Evolutionary conservation across 2,888 invertebrate species (phyloP).

Genomic region (Anoncus sp.): DNA sequence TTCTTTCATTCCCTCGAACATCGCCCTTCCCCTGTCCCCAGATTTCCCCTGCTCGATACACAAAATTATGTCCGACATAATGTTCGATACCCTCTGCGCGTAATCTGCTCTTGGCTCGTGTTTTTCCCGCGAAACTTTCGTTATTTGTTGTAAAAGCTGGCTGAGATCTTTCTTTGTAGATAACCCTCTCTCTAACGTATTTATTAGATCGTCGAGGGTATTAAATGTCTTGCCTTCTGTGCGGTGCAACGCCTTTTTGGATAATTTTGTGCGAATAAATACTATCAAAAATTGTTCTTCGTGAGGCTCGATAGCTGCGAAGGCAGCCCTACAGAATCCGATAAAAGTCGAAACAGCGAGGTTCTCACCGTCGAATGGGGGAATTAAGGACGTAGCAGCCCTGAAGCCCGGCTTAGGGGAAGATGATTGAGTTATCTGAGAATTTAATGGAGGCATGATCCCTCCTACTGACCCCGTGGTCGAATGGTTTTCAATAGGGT

Average conservation of each 20-base stretch:
- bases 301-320: neutral
- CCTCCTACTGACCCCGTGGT: neutral
- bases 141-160: no score
- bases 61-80: neutral
- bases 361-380: neutral
- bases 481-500: neutral
- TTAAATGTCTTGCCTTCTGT: conserved; percentile 1
- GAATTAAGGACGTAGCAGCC: neutral
- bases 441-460: neutral
- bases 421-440: neutral
- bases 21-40: neutral
- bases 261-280: conserved; percentile 11
- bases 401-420: neutral
- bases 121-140: no score
- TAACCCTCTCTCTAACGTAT: neutral
- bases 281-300: conserved; percentile 1
- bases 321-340: neutral
- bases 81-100: neutral
- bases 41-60: conserved; percentile 3
- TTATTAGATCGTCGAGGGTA: conserved; percentile 14
- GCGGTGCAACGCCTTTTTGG: conserved; percentile 16
- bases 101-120: neutral
- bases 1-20: neutral
- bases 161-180: neutral
- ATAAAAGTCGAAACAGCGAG: neutral